Evolutionary conservation across 2,888 invertebrate species (phyloP).

Genomic region (Mesoligia furuncula): DNA sequence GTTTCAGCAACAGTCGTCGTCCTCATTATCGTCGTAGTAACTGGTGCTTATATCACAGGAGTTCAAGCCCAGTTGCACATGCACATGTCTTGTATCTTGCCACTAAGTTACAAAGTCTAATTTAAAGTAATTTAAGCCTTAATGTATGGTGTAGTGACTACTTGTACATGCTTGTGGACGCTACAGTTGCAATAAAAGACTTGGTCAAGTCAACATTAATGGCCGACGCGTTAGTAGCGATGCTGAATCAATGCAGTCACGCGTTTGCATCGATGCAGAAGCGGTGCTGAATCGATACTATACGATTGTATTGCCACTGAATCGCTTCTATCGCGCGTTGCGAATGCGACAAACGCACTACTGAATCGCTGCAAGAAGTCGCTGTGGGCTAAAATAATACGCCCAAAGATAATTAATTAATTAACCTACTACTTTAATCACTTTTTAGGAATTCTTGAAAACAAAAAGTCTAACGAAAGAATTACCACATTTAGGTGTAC

Average conservation of each 20-base stretch:
- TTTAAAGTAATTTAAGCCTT: too few species aligned
- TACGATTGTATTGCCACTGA: neutral
- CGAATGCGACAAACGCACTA: neutral
- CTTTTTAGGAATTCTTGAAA: neutral
- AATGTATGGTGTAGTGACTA: neutral
- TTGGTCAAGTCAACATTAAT: neutral
- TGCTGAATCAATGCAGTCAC: neutral
- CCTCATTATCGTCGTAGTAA: too few species aligned
- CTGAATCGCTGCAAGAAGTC: neutral
- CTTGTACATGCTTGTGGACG: neutral
- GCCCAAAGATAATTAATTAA: too few species aligned
- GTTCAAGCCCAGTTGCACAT: too few species aligned
- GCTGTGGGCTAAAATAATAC: too few species aligned
- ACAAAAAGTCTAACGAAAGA: neutral
- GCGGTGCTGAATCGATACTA: neutral
- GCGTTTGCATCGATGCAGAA: neutral
- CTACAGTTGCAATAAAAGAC: neutral
- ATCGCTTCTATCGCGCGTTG: neutral
- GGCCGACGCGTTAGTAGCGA: neutral
- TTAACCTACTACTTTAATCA: neutral
- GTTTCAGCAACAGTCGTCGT: too few species aligned
- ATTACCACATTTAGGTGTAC: neutral
- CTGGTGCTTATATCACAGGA: too few species aligned
- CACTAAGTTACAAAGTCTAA: too few species aligned
- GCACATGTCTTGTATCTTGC: too few species aligned